These are phyloP conservation scores for Plagodis dolabraria DNA, from an alignment of 2,888 invertebrate species.

Conservation along the genomic window DNA sequence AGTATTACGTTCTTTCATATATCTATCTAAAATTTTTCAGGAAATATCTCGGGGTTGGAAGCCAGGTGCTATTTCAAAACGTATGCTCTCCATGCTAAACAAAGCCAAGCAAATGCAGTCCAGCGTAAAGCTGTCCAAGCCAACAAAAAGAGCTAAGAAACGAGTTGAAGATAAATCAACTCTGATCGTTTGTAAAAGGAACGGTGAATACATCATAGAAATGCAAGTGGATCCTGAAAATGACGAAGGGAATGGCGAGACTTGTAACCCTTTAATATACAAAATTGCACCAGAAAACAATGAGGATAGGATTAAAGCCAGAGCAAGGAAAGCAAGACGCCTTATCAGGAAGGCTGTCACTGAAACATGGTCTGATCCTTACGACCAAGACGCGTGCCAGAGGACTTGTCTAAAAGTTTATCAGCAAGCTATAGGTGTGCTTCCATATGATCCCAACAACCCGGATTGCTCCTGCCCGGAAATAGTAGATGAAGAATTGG, in stretches of 20 bases:
- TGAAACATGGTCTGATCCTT: constrained; percentile 56
- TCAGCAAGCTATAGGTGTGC: constrained; percentile 55
- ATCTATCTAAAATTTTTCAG: constrained; percentile 41
- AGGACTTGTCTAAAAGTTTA: constrained; percentile 60
- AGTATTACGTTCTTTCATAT: no score
- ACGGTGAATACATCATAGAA: constrained; percentile 67
- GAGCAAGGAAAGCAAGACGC: constrained; percentile 46
- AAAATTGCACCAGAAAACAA: constrained; percentile 60
- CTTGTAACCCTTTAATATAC: constrained; percentile 62
- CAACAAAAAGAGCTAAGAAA: constrained; percentile 56
- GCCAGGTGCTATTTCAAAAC: constrained; percentile 72
- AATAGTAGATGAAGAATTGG: constrained; percentile 33
- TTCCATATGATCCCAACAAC: constrained; percentile 45
- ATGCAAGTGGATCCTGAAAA: constrained; percentile 56
- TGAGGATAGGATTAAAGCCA: constrained; percentile 51
- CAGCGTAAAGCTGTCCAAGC: constrained; percentile 40
- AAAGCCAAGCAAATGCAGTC: constrained; percentile 52
- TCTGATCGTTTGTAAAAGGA: constrained; percentile 60
- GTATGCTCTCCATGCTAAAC: constrained; percentile 59
- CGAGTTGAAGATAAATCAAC: constrained; percentile 60
- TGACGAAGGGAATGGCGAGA: constrained; percentile 38
- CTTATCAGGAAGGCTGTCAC: constrained; percentile 50
- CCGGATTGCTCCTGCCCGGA: constrained; percentile 43
- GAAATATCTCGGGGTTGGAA: constrained; percentile 64
- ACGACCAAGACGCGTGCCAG: constrained; percentile 61